Evolutionary conservation across 2,888 invertebrate genomes (phyloP).

Genomic region (Allacma fusca): DNA sequence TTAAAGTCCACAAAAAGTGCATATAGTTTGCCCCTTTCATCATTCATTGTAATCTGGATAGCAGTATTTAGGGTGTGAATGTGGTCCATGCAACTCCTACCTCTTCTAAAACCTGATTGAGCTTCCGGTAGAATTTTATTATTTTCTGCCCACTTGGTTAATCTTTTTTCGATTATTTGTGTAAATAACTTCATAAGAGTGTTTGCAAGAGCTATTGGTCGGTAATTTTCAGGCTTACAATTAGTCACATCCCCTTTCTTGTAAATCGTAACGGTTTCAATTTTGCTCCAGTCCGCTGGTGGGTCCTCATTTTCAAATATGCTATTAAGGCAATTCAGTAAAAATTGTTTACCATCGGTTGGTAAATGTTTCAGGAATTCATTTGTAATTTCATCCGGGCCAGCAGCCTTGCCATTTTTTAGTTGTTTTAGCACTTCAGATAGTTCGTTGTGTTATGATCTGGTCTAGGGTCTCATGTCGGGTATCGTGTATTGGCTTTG

Average conservation of each 20-base stretch:
- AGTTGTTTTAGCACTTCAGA: too few relatives aligned
- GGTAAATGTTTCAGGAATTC: constrained; percentile 48
- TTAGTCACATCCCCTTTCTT: too few relatives aligned
- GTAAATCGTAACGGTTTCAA: constrained; percentile 41
- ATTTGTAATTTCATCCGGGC: constrained; percentile 48
- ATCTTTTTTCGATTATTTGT: constrained; percentile 36
- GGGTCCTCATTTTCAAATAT: too few relatives aligned
- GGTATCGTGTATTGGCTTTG: too few relatives aligned
- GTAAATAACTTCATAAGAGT: constrained; percentile 47
- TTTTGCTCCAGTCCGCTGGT: constrained; percentile 27
- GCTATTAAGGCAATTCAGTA: too few relatives aligned
- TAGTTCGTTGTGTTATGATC: too few relatives aligned
- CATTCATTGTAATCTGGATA: constrained; percentile 1
- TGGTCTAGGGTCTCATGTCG: too few relatives aligned
- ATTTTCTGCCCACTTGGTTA: constrained; percentile 39
- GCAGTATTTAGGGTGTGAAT: constrained; percentile 43
- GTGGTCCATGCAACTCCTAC: constrained; percentile 39
- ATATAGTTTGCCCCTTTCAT: constrained; percentile 25
- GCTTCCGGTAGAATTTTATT: constrained; percentile 45
- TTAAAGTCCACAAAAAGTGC: constrained; percentile 38
- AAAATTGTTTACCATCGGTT: neutral
- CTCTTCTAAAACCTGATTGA: constrained; percentile 46
- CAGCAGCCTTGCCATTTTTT: too few relatives aligned
- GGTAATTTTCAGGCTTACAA: constrained; percentile 49
- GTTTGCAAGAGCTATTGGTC: constrained; percentile 45